Evolutionary conservation across 35 echinoderm and acorn worm species (phyloP).

Genomic region (Stichopus chloronotus): DNA sequence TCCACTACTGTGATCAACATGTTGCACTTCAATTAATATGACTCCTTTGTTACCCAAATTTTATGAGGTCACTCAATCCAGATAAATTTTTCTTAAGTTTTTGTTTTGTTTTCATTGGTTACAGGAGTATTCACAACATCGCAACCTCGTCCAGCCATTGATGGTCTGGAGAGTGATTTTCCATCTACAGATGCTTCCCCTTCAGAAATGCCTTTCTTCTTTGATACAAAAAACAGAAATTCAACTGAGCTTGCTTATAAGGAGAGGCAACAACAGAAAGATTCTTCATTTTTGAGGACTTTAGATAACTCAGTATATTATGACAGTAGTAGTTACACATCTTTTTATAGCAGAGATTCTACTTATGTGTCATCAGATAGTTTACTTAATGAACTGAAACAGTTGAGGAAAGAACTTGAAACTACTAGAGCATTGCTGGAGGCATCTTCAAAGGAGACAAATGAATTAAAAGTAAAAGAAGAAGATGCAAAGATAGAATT

Average conservation of each 20-base stretch:
- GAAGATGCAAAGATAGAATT: slow-evolving; percentile 63
- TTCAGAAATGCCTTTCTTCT: slow-evolving; percentile 51
- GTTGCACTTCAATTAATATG: too few species aligned
- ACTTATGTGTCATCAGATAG: slow-evolving; percentile 20
- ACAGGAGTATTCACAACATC: slow-evolving; percentile 62
- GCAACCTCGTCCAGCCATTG: slow-evolving; percentile 60
- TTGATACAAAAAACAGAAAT: slow-evolving; percentile 83
- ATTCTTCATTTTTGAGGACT: slow-evolving; percentile 38
- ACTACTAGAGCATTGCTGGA: slow-evolving; percentile 11
- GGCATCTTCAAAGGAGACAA: slow-evolving; percentile 43
- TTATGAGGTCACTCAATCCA: too few species aligned
- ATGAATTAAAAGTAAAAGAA: slow-evolving; percentile 48
- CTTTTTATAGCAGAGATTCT: not conserved
- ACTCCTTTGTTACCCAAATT: too few species aligned
- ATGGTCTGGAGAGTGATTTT: slow-evolving; percentile 56
- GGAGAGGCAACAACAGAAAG: slow-evolving; percentile 70
- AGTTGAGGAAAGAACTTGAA: slow-evolving; percentile 50
- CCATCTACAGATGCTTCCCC: not conserved
- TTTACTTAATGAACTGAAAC: slow-evolving; percentile 43
- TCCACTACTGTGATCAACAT: too few species aligned
- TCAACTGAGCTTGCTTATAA: slow-evolving; percentile 83
- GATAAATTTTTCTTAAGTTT: not conserved
- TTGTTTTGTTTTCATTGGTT: not conserved
- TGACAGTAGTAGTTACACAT: slow-evolving; percentile 6
- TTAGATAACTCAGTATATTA: slow-evolving; percentile 3